Evolutionary conservation across 2,797 vertebrate species (phyloP).

Genomic region (Rhynchonycteris naso): DNA sequence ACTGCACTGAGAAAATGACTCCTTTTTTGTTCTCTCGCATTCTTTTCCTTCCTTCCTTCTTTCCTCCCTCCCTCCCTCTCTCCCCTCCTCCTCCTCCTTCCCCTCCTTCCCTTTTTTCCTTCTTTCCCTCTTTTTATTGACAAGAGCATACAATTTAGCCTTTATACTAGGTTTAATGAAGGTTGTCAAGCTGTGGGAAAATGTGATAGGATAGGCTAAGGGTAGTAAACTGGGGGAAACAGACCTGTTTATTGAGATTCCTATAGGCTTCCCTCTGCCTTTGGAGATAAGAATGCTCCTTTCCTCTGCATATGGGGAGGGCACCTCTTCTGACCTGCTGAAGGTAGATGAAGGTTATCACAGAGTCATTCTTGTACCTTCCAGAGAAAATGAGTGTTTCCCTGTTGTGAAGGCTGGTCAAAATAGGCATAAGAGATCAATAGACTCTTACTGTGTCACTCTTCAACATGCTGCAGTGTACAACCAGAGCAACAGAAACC

Average conservation of each 20-base stretch:
- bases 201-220: neutral
- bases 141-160: neutral
- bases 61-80: neutral
- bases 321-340: neutral
- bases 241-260: neutral
- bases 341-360: neutral
- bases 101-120: no score
- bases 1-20: neutral
- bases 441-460: neutral
- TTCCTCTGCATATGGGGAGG: neutral
- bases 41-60: no score
- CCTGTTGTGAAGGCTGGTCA: conserved; percentile 11
- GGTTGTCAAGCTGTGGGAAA: neutral
- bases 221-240: neutral
- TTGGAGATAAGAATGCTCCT: neutral
- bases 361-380: neutral
- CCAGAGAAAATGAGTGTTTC: neutral
- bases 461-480: neutral
- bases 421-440: neutral
- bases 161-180: neutral
- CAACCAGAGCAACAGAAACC: neutral
- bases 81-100: no score
- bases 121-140: neutral
- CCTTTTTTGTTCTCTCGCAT: neutral
- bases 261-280: neutral